These are phyloP conservation scores for Poeciliopsis retropinna DNA, from an alignment of 2,113 vertebrate species.

Conservation along the genomic window DNA sequence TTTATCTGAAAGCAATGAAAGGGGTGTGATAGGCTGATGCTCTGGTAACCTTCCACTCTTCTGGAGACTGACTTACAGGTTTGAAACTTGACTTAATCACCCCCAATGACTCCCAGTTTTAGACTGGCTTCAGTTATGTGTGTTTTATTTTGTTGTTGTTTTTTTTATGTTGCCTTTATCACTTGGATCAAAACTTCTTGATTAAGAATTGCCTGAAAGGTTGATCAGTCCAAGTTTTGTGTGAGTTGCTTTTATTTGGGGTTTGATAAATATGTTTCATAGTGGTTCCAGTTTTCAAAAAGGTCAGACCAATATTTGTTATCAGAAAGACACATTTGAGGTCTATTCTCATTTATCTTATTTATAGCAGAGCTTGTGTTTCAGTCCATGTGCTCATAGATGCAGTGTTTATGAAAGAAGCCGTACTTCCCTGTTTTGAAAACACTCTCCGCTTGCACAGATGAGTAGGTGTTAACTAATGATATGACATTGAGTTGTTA, in stretches of 20 bases:
- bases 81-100: too few relatives aligned
- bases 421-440: neutral
- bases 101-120: too few relatives aligned
- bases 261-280: neutral
- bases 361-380: neutral
- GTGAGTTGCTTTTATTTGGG: neutral
- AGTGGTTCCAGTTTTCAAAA: too few relatives aligned
- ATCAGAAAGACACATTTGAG: neutral
- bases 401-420: neutral
- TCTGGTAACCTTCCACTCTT: too few relatives aligned
- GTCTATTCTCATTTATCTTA: neutral
- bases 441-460: neutral
- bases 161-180: neutral
- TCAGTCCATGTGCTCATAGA: neutral
- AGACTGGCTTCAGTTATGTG: neutral
- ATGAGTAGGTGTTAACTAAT: slow-evolving; percentile 5
- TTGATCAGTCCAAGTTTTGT: neutral
- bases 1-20: too few relatives aligned
- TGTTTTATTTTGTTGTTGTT: rapidly evolving
- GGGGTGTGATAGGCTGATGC: too few relatives aligned
- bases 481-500: slow-evolving; percentile 18
- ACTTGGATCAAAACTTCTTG: neutral
- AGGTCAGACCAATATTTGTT: too few relatives aligned
- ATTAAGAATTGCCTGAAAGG: neutral
- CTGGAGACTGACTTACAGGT: too few relatives aligned